phyloP scores from a whole-genome alignment of 2,797 vertebrate species.

The Cynopterus sphinx region DNA sequence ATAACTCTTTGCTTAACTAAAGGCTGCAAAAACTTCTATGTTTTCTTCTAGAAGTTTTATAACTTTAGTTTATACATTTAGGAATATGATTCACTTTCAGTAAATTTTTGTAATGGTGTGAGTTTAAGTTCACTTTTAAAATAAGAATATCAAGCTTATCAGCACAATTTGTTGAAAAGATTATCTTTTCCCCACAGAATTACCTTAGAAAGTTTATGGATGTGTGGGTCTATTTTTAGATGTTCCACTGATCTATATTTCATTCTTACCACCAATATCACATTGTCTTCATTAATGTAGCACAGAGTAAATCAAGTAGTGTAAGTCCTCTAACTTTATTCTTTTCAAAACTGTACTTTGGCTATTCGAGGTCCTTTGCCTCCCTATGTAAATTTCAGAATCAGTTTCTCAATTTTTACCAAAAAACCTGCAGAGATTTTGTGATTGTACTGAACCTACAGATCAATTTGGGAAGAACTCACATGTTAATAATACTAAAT shows the following conservation, averaged over 20 bases:
- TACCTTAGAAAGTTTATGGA: background rate
- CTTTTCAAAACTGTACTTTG: background rate
- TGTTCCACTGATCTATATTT: background rate
- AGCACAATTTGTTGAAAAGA: slow-evolving; percentile 12
- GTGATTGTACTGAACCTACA: background rate
- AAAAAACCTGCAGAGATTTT: slow-evolving; percentile 11
- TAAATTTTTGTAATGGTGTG: background rate
- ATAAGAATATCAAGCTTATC: background rate
- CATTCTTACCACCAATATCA: background rate
- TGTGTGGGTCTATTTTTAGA: background rate
- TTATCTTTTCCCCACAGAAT: background rate
- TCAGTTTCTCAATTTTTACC: slow-evolving; percentile 25
- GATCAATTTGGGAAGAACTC: background rate
- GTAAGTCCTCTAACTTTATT: background rate
- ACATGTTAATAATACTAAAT: background rate
- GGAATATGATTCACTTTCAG: background rate
- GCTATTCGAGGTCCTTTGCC: background rate
- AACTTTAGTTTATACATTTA: slow-evolving; percentile 38
- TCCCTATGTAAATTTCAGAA: slow-evolving; percentile 37
- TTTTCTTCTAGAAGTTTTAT: slow-evolving; percentile 33
- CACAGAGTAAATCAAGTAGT: background rate
- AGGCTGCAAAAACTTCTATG: background rate
- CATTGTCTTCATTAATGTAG: background rate
- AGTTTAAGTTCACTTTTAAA: background rate
- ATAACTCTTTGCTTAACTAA: background rate